These are phyloP conservation scores for Mizuhopecten yessoensis DNA, from an alignment of 1,140 invertebrate genomes.

Conservation along the genomic window DNA sequence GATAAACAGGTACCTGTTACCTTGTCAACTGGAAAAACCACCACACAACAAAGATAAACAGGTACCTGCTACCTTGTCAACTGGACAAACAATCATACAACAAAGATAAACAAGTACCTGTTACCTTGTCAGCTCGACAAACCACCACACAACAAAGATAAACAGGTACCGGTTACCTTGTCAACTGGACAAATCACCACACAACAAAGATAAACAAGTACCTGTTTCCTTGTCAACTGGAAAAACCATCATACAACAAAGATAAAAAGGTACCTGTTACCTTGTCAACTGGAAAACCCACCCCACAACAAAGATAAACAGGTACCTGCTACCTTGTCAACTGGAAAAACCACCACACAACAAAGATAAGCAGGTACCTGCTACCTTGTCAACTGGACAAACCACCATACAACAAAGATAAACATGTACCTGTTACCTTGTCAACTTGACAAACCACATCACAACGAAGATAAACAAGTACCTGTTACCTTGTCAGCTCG, in stretches of 20 bases:
- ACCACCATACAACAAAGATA: not conserved
- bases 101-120: not conserved
- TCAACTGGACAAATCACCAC: not conserved
- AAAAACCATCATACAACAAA: not conserved
- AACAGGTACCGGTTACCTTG: not conserved
- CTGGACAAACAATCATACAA: not conserved
- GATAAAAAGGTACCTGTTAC: not conserved
- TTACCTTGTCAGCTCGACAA: no score
- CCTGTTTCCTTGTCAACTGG: not conserved
- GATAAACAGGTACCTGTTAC: no score
- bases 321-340: not conserved
- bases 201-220: not conserved
- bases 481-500: not conserved
- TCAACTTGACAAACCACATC: no score
- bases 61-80: not conserved
- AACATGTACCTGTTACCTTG: not conserved
- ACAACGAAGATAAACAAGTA: not conserved
- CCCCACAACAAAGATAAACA: not conserved
- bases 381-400: not conserved
- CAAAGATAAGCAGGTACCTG: not conserved
- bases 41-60: not conserved
- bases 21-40: not conserved
- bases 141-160: not conserved
- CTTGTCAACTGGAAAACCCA: not conserved
- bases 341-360: not conserved